phyloP scores from a whole-genome alignment of 1,140 invertebrate species.

The fruit fly (Drosophila melanogaster) region Release_6_plus_ISO1_MT NT_037436.4:18119001-18119500 shows the following conservation, averaged over 20 bases:
- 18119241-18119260: slow-evolving; percentile 5
- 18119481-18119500: slow-evolving; percentile 8
- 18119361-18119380: not conserved
- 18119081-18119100: slow-evolving; percentile 34
- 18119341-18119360: slow-evolving; percentile 56
- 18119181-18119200: slow-evolving; percentile 17
- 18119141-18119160: slow-evolving; percentile 46
- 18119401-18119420: slow-evolving; percentile 21
- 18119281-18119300: slow-evolving; percentile 18
- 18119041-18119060: not conserved
- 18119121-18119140: slow-evolving; percentile 57
- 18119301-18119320: slow-evolving; percentile 57
- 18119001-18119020: not conserved
- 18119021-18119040: not conserved
- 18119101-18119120: slow-evolving; percentile 57
- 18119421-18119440: slow-evolving; percentile 39
- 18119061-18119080: not conserved
- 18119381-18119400: slow-evolving; percentile 46
- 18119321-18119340: slow-evolving; percentile 68
- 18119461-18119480: slow-evolving; percentile 32
- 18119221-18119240: slow-evolving; percentile 61
- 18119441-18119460: not conserved
- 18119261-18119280: slow-evolving; percentile 11
- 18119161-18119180: slow-evolving; percentile 45
- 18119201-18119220: slow-evolving; percentile 29